Evolutionary conservation across 92 coral and sea anemone genomes (phyloP), one percentile per base, ranked within the genome.

Genomic region (Nematostella vectensis): DNA sequence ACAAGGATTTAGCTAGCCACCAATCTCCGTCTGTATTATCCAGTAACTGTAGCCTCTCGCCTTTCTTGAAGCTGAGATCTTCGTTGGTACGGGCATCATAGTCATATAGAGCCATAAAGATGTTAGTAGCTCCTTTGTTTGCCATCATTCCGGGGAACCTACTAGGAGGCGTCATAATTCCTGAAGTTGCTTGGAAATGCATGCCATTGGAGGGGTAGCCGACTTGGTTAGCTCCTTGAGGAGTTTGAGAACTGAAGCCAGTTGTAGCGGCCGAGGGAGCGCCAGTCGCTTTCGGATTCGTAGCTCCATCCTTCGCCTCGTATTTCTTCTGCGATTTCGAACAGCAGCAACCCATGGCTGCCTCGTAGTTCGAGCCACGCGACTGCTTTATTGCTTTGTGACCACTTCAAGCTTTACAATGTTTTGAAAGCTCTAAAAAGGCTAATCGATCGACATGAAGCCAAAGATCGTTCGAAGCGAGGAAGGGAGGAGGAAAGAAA

Each of bases 341-440:
- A 59, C 96, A 88, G 76, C 96, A 88, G 86, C 89, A 76, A 87
- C 96, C 96, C 96, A 87, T 87, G 85, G 89, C 72, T 82, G 88
- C 88, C 71, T 37, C 52, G 22, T 27, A 51, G 22, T 21, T 55
- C 37, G 55, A 57, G 59, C 51, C 71, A 33, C 62, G 51, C 69
- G 31, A 21, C 13, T 30, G 49, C 21, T 25, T 43, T 36, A 48
- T 18, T 54, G 53, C 37, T 65, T 53, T 52, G 31, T 31, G 61
- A 39, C 44, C 0, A 25, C 24, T 21, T 54, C 44, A 58, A 31
- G 54, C 49, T 52, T 54, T 25, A n/a, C 27, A 25, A 54, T 30
- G 71, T 31, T 43, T 47, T 57, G 39, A 54, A 54, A 20, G 48
- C 54, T 53, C 28, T 37, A 50, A 63, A 38, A 59, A 54, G 62